phyloP scores from a whole-genome alignment of 1,140 invertebrate species.

The Medauroidea extradentata region DNA sequence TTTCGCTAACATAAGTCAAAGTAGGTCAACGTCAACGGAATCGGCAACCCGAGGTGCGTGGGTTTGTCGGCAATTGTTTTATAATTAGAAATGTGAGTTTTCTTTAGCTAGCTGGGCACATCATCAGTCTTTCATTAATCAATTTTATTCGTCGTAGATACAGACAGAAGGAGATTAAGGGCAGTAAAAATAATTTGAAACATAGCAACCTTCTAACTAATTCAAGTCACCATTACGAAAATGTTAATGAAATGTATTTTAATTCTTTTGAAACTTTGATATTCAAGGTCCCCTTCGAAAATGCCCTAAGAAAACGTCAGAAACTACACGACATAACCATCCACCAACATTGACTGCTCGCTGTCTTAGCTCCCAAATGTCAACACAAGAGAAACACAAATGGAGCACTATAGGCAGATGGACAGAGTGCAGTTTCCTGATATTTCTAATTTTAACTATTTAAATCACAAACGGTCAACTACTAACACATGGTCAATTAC shows the following conservation, averaged over 20 bases:
- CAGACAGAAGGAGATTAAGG: too few species aligned
- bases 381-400: too few species aligned
- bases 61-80: too few species aligned
- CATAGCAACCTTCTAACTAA: too few species aligned
- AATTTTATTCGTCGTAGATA: too few species aligned
- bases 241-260: not conserved
- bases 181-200: too few species aligned
- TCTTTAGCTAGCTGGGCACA: too few species aligned
- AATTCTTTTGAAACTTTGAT: not conserved
- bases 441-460: not conserved
- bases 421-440: not conserved
- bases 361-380: not conserved
- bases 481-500: constrained; percentile 4
- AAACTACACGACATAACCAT: not conserved
- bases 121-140: too few species aligned
- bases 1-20: too few species aligned
- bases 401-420: not conserved
- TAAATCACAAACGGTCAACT: not conserved
- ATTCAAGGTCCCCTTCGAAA: not conserved
- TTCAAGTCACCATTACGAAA: not conserved
- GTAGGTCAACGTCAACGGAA: too few species aligned
- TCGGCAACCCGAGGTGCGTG: too few species aligned
- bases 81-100: too few species aligned
- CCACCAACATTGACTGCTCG: not conserved
- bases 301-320: not conserved